Conservation (phyloP, 2,113 vertebrate genomes). For the Chauna torquata region DNA sequence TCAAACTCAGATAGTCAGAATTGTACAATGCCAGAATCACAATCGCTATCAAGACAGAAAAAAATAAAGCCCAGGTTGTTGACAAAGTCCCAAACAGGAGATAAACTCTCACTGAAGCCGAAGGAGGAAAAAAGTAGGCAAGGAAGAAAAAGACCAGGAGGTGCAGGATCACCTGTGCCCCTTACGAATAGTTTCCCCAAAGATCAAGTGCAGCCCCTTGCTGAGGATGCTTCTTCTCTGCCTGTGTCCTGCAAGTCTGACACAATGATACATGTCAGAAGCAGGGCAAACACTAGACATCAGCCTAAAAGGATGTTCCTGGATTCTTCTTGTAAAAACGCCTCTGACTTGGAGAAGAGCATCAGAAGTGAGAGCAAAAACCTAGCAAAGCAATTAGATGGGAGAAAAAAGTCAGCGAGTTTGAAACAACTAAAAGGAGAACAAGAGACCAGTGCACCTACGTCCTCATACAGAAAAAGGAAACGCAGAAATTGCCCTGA, state of each 20-base stretch:
- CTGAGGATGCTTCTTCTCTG: not conserved
- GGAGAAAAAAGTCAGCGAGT: not conserved
- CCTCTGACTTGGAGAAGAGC: not conserved
- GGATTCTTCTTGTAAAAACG: not conserved
- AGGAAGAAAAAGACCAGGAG: not conserved
- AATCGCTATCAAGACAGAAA: rapidly evolving
- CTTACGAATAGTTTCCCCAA: rapidly evolving
- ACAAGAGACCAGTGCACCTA: rapidly evolving
- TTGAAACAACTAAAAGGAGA: not conserved
- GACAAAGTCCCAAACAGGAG: not conserved
- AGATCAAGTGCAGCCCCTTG: rapidly evolving
- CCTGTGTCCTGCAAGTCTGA: not conserved
- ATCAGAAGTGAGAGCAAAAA: not conserved
- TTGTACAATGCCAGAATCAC: rapidly evolving
- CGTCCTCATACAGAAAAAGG: rapidly evolving
- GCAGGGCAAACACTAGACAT: rapidly evolving
- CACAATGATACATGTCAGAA: rapidly evolving
- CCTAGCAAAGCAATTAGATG: not conserved
- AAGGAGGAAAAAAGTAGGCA: not conserved
- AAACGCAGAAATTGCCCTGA: not conserved
- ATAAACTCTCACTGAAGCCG: not conserved
- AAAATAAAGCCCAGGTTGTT: rapidly evolving
- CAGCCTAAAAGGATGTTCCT: rapidly evolving
- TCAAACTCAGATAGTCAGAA: rapidly evolving
- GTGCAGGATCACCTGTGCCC: rapidly evolving